These are phyloP conservation scores for Ctenicera cuprea DNA, from an alignment of 2,888 invertebrate genomes.

Conservation along the genomic window DNA sequence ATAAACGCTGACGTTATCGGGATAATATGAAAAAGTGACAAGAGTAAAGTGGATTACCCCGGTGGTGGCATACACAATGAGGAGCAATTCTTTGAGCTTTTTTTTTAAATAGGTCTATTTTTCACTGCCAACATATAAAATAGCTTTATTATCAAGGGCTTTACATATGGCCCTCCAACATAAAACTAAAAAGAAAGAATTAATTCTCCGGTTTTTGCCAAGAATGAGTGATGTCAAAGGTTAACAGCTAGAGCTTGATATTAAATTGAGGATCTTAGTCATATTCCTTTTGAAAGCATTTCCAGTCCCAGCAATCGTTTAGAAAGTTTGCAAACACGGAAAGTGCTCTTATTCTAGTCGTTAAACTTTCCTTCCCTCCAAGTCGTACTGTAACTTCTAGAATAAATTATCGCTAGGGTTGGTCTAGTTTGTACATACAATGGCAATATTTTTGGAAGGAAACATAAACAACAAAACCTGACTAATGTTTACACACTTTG, in stretches of 20 bases:
- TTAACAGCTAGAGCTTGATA: constrained; percentile 2
- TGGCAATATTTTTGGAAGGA: constrained; percentile 46
- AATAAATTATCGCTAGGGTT: constrained; percentile 49
- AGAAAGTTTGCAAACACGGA: constrained; percentile 45
- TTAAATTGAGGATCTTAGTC: constrained; percentile 22
- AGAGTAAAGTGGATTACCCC: constrained; percentile 27
- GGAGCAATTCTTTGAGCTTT: constrained; percentile 15
- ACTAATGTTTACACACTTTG: constrained; percentile 42
- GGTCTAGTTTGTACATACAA: constrained; percentile 45
- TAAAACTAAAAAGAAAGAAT: constrained; percentile 1
- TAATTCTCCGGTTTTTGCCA: background rate
- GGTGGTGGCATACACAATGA: constrained; percentile 19
- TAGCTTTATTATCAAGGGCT: constrained; percentile 9
- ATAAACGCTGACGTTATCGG: constrained; percentile 16
- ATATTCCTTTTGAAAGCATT: constrained; percentile 18
- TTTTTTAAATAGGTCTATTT: background rate
- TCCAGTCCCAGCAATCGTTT: constrained; percentile 37
- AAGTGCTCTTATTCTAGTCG: constrained; percentile 44
- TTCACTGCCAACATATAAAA: constrained; percentile 11
- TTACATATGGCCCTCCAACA: constrained; percentile 6
- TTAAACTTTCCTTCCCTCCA: constrained; percentile 45
- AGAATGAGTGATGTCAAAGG: constrained; percentile 1
- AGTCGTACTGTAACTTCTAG: constrained; percentile 43
- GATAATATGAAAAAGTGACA: constrained; percentile 24
- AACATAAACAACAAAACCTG: constrained; percentile 47